phyloP scores from a whole-genome alignment of 2,113 vertebrate genomes.

The Toxostoma redivivum region DNA sequence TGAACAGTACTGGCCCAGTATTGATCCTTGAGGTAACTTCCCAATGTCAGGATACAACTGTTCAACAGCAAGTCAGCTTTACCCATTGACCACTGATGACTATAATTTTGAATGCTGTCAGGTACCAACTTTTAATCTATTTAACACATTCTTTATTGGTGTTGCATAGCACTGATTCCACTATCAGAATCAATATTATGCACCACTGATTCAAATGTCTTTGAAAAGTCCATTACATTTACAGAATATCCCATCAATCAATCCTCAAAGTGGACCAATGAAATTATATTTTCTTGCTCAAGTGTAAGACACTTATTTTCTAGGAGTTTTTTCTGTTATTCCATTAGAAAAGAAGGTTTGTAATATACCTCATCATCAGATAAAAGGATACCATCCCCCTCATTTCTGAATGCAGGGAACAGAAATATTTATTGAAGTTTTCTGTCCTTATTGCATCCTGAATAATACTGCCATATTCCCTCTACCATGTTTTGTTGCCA shows the following conservation, averaged over 20 bases:
- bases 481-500: background rate
- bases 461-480: background rate
- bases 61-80: background rate
- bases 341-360: background rate
- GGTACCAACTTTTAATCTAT: background rate
- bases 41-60: background rate
- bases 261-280: background rate
- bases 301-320: background rate
- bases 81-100: background rate
- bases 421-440: background rate
- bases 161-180: background rate
- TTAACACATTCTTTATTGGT: background rate
- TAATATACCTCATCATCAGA: background rate
- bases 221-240: background rate
- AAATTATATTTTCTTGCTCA: background rate
- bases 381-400: background rate
- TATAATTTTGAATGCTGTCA: background rate
- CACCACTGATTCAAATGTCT: conserved; percentile 4
- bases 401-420: background rate
- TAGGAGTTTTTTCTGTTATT: background rate
- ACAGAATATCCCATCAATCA: background rate
- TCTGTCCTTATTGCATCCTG: background rate
- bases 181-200: background rate
- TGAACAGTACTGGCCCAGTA: background rate
- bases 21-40: background rate